These are phyloP conservation scores for Cheilosia urbana DNA, from an alignment of 2,888 invertebrate genomes.

Conservation along the genomic window DNA sequence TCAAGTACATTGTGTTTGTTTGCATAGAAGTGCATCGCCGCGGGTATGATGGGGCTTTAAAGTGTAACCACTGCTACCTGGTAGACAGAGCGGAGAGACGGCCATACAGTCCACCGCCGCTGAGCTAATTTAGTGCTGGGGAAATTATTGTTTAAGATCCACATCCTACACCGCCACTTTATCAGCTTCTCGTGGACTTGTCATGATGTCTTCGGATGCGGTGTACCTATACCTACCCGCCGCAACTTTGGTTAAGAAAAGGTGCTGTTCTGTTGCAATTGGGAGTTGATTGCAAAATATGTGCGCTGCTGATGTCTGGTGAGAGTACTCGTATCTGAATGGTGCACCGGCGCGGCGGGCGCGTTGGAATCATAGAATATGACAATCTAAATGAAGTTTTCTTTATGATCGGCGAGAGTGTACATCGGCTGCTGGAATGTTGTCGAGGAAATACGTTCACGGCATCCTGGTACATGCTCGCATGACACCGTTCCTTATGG, in stretches of 20 bases:
- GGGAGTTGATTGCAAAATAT: conserved; percentile 75
- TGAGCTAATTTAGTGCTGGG: conserved; percentile 69
- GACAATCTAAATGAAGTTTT: conserved; percentile 59
- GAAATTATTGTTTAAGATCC: conserved; percentile 75
- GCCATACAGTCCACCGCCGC: conserved; percentile 46
- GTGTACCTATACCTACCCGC: no score
- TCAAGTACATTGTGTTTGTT: conserved; percentile 31
- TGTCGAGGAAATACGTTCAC: conserved; percentile 7
- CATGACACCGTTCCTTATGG: conserved; percentile 19
- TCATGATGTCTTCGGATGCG: conserved; percentile 61
- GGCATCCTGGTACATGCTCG: conserved; percentile 21
- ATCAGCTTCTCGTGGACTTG: conserved; percentile 54
- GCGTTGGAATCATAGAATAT: conserved; percentile 34
- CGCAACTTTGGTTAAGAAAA: conserved; percentile 51
- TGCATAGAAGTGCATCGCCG: conserved; percentile 50
- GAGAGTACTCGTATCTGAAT: not conserved
- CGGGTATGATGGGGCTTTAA: conserved; percentile 25
- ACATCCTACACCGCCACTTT: conserved; percentile 66
- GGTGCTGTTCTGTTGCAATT: conserved; percentile 60
- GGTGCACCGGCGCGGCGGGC: conserved; percentile 4
- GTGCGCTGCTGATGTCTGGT: conserved; percentile 50
- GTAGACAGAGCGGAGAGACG: not conserved
- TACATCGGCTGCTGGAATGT: conserved; percentile 19
- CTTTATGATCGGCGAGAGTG: conserved; percentile 33
- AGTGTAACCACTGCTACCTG: conserved; percentile 35